Conservation (phyloP, 2,797 vertebrate species). For the Alca torda region DNA sequence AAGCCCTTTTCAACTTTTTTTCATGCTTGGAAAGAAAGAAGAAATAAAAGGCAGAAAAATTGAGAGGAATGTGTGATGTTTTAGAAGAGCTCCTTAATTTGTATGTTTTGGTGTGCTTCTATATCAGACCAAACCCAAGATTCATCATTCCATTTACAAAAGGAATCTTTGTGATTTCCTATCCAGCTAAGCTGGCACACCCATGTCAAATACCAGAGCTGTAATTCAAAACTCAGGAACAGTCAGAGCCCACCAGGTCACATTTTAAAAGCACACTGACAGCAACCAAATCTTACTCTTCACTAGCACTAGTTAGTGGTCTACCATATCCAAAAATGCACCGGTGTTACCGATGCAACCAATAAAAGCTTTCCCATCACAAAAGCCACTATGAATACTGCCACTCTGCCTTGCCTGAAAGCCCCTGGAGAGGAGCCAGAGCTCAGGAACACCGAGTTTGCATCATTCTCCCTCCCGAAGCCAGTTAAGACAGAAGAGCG, state of each 20-base stretch:
- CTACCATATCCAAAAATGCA: not conserved
- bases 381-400: not conserved
- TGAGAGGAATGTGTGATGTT: not conserved
- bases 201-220: not conserved
- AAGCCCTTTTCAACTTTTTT: not conserved
- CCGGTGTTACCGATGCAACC: not conserved
- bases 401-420: not conserved
- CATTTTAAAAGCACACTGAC: not conserved
- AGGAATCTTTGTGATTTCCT: not conserved
- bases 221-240: not conserved
- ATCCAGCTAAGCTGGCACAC: not conserved
- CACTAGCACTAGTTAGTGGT: not conserved
- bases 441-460: not conserved
- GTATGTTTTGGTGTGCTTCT: not conserved
- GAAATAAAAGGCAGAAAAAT: not conserved
- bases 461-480: not conserved
- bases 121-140: not conserved
- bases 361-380: not conserved
- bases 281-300: not conserved
- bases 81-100: not conserved
- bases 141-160: not conserved
- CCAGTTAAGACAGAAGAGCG: not conserved
- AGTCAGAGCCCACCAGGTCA: not conserved
- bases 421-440: not conserved
- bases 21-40: not conserved